phyloP scores from a whole-genome alignment of 2,797 vertebrate species.

The Peromyscus eremicus region DNA sequence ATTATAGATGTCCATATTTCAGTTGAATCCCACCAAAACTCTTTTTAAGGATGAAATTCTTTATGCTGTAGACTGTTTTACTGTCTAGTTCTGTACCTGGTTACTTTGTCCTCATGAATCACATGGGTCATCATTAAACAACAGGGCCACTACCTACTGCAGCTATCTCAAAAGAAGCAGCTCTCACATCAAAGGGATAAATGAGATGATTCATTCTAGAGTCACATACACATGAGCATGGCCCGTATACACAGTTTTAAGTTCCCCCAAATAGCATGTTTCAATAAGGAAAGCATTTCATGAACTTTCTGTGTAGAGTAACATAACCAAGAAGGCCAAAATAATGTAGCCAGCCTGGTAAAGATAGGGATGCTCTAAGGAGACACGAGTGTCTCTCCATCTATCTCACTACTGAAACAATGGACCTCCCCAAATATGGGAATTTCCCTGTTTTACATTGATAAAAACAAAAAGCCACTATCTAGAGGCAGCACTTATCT shows the following conservation, averaged over 20 bases:
- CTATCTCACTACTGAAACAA: not conserved
- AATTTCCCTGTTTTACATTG: not conserved
- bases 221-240: not conserved
- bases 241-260: not conserved
- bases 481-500: not conserved
- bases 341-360: not conserved
- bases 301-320: not conserved
- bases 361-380: no score
- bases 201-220: not conserved
- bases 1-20: not conserved
- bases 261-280: not conserved
- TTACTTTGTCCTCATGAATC: not conserved
- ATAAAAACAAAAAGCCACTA: not conserved
- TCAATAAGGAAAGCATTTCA: not conserved
- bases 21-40: not conserved
- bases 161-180: not conserved
- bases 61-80: not conserved
- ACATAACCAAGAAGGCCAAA: not conserved
- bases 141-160: no score
- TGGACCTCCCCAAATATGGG: not conserved
- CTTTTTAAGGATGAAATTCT: not conserved
- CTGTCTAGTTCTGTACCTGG: rapidly evolving
- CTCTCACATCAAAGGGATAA: not conserved
- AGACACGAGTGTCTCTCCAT: not conserved
- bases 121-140: not conserved